Conservation (phyloP, 35 echinoderm and acorn worm genomes). For the Eucidaris tribuloides region DNA sequence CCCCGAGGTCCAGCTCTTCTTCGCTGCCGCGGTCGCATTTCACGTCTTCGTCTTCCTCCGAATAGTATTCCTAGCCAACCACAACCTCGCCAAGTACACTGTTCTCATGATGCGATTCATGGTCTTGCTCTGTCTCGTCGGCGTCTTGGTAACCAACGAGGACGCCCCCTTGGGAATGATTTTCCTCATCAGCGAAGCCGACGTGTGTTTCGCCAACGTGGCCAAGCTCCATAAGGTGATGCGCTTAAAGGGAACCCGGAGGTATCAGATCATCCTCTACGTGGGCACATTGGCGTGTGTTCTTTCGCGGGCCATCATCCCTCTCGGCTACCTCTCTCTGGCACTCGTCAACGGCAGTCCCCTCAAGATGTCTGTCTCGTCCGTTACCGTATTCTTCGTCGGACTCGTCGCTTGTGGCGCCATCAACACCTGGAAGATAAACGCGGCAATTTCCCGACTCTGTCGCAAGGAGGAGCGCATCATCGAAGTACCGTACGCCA, state of each 20-base stretch:
- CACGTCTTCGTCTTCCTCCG: conserved; percentile 1
- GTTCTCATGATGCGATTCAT: conserved; percentile 13
- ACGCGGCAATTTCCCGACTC: background rate
- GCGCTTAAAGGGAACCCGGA: conserved; percentile 20
- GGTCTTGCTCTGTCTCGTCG: background rate
- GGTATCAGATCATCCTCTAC: conserved; percentile 18
- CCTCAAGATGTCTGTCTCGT: conserved; percentile 10
- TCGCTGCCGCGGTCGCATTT: background rate
- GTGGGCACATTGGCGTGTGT: background rate
- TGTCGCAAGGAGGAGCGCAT: conserved; percentile 14
- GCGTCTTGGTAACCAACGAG: background rate
- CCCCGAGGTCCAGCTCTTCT: background rate
- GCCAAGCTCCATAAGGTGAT: conserved; percentile 18
- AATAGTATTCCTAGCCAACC: background rate
- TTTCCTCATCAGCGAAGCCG: background rate
- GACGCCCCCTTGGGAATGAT: conserved; percentile 17
- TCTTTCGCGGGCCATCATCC: conserved; percentile 13
- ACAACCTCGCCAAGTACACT: background rate
- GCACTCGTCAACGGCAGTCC: conserved; percentile 13
- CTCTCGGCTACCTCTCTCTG: conserved; percentile 1
- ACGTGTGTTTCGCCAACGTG: background rate
- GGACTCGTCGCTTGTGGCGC: conserved; percentile 17
- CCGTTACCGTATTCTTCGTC: conserved; percentile 14
- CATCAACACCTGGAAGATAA: conserved; percentile 20
- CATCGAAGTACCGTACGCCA: conserved; percentile 6